phyloP scores from a whole-genome alignment of 2,888 invertebrate genomes.

The Tromatobia lineatoria region DNA sequence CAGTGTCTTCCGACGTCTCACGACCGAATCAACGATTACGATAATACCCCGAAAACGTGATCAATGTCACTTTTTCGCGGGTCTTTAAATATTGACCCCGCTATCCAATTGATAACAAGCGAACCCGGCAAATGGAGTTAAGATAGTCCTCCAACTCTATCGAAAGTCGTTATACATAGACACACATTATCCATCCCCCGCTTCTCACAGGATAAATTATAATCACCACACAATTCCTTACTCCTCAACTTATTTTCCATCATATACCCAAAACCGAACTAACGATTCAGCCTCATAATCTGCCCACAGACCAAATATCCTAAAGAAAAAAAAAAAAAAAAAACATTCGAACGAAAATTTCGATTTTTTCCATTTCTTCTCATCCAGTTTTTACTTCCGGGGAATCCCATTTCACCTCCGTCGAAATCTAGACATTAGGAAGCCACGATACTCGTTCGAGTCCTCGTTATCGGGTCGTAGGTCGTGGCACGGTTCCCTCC shows the following conservation, averaged over 20 bases:
- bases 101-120: not conserved
- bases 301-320: no score
- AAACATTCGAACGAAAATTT: no score
- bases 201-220: no score
- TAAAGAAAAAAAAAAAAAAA: no score
- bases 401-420: not conserved
- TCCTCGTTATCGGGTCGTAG: constrained; percentile 66
- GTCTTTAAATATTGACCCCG: constrained; percentile 23
- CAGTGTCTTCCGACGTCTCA: constrained; percentile 2
- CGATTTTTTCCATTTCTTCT: not conserved
- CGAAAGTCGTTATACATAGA: no score
- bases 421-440: constrained; percentile 26
- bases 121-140: no score
- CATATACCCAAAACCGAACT: no score
- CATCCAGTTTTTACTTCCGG: not conserved
- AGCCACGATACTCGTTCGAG: constrained; percentile 41
- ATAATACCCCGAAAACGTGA: not conserved
- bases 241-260: no score
- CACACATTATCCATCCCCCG: no score
- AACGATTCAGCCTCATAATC: no score
- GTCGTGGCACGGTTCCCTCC: constrained; percentile 64
- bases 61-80: not conserved
- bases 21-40: not conserved
- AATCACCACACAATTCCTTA: no score
- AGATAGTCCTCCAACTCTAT: no score